These are phyloP conservation scores for Eupithecia subumbrata DNA, from an alignment of 2,888 invertebrate genomes.

Conservation along the genomic window DNA sequence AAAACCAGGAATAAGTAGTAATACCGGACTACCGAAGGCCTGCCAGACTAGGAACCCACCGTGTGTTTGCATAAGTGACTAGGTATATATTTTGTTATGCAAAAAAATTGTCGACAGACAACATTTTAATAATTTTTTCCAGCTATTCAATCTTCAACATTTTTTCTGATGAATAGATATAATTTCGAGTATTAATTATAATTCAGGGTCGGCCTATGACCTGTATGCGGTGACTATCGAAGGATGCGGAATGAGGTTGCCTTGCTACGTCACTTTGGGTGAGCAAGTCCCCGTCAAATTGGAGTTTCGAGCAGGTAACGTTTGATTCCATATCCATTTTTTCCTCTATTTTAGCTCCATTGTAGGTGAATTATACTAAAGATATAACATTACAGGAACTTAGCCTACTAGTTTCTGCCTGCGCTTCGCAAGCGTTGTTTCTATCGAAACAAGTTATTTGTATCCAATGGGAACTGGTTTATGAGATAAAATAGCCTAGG, in stretches of 20 bases:
- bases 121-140: not conserved
- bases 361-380: too few species aligned
- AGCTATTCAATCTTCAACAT: not conserved
- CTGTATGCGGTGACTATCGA: slow-evolving; percentile 66
- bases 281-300: slow-evolving; percentile 66
- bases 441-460: too few species aligned
- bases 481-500: too few species aligned
- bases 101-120: not conserved
- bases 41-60: too few species aligned
- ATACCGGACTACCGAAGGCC: too few species aligned
- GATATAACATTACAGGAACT: too few species aligned
- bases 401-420: too few species aligned
- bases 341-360: too few species aligned
- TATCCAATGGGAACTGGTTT: not conserved
- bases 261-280: slow-evolving; percentile 72
- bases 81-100: too few species aligned
- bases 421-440: too few species aligned
- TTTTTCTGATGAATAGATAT: not conserved
- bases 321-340: too few species aligned
- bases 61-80: too few species aligned
- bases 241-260: slow-evolving; percentile 66
- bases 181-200: not conserved
- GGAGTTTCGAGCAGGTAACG: slow-evolving; percentile 64
- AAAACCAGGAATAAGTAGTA: not conserved
- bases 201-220: slow-evolving; percentile 72